phyloP scores from a whole-genome alignment of 1,140 invertebrate species.

The Lepidurus couesii region DNA sequence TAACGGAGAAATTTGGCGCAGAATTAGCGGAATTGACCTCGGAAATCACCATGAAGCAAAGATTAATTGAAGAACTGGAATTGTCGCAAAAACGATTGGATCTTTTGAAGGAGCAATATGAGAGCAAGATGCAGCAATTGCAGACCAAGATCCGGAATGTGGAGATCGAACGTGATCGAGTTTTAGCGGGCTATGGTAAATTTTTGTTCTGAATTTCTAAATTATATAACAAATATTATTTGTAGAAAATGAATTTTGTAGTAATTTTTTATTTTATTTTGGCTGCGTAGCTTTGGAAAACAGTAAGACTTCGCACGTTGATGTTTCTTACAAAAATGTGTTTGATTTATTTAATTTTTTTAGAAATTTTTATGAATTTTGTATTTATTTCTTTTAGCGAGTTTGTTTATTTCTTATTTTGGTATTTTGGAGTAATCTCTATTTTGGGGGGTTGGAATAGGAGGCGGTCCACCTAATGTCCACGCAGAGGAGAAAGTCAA shows the following conservation, averaged over 20 bases:
- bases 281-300: neutral
- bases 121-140: constrained; percentile 85
- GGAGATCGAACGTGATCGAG: constrained; percentile 87
- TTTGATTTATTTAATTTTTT: neutral
- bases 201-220: neutral
- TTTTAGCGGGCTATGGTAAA: constrained; percentile 53
- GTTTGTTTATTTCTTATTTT: constrained; percentile 36
- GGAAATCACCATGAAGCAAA: constrained; percentile 86
- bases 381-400: constrained; percentile 35
- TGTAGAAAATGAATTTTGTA: no score
- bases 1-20: constrained; percentile 39
- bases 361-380: neutral
- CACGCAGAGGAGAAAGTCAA: constrained; percentile 62
- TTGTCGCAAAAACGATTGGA: constrained; percentile 74
- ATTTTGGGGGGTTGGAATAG: neutral
- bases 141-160: constrained; percentile 80
- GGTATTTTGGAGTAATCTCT: constrained; percentile 59
- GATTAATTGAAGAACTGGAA: constrained; percentile 89
- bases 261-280: neutral
- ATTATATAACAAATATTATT: no score
- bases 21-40: constrained; percentile 71
- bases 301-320: neutral
- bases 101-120: constrained; percentile 82
- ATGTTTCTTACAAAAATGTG: neutral
- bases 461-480: constrained; percentile 1